Evolutionary conservation across 2,797 vertebrate genomes (phyloP).

Genomic region (Sciaenops ocellatus): DNA sequence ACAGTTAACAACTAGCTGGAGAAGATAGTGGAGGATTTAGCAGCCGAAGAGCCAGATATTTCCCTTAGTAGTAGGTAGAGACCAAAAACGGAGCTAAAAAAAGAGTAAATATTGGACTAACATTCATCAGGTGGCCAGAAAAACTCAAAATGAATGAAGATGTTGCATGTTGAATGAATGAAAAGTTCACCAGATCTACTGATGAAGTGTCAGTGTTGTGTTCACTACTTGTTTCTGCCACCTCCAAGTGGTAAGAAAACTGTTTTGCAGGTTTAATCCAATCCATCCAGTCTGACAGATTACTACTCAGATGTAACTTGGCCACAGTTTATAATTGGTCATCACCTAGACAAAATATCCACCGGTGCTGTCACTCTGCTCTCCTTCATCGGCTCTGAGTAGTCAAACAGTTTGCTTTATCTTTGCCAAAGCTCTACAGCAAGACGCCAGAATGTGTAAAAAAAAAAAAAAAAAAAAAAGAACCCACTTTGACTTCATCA

Average conservation of each 20-base stretch:
- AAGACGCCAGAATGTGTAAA: constrained; percentile 53
- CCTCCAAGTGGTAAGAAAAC: not conserved
- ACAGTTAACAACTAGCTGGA: not conserved
- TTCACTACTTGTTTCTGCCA: not conserved
- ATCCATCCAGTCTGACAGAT: constrained; percentile 1
- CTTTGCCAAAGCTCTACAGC: constrained; percentile 61
- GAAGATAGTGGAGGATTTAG: not conserved
- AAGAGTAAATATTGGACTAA: too few relatives aligned
- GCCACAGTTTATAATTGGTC: constrained; percentile 47
- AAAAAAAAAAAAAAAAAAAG: not conserved
- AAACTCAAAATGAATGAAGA: not conserved
- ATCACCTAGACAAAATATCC: constrained; percentile 52
- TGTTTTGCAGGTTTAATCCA: not conserved
- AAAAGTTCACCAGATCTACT: not conserved
- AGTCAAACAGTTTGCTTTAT: constrained; percentile 69
- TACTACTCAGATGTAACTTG: constrained; percentile 5
- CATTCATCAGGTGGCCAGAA: not conserved
- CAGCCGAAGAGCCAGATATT: not conserved
- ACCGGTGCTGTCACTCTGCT: constrained; percentile 55
- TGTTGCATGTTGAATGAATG: not conserved
- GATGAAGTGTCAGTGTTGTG: not conserved
- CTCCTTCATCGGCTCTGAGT: constrained; percentile 45
- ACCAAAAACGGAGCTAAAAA: too few relatives aligned
- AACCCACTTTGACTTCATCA: constrained; percentile 40
- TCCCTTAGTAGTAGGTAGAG: too few relatives aligned